Percentiles rank a stretch among this genome's conserved stretches.
Evolutionary conservation across 2,797 vertebrate genomes (phyloP).

Genomic region (Holocentrus rufus): DNA sequence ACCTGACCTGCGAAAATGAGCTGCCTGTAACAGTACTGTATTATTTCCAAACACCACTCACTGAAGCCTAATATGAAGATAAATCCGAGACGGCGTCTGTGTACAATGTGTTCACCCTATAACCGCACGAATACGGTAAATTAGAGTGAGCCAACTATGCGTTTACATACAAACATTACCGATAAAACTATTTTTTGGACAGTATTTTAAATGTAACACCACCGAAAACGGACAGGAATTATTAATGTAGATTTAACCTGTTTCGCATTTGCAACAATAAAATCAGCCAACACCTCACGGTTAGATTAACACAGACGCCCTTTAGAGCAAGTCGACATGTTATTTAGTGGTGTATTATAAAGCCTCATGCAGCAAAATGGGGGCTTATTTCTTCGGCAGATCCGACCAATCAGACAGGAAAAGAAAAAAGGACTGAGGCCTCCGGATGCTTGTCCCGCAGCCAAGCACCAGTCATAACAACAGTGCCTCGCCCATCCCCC

Average conservation of each 20-base stretch:
- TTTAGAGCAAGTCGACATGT: conserved; percentile 7
- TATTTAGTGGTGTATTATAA: conserved; percentile 18
- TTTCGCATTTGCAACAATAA: conserved; percentile 38
- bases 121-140: neutral
- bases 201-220: neutral
- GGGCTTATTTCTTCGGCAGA: conserved; percentile 32
- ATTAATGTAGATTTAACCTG: conserved; percentile 44
- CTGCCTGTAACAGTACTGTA: conserved; percentile 60
- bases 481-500: conserved; percentile 82
- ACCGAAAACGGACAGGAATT: neutral
- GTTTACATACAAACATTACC: neutral
- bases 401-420: conserved; percentile 40
- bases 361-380: conserved; percentile 20
- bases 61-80: conserved; percentile 44
- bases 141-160: rapidly evolving
- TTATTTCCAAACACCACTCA: conserved; percentile 64
- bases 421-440: conserved; percentile 39
- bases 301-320: conserved; percentile 18
- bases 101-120: neutral
- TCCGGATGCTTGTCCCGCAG: conserved; percentile 70
- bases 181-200: no score
- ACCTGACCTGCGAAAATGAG: conserved; percentile 79
- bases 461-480: conserved; percentile 79
- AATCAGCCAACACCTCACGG: conserved; percentile 22
- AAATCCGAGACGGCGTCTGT: conserved; percentile 3